Conservation (phyloP, 2,888 invertebrate genomes). For the Melanostoma scalare region DNA sequence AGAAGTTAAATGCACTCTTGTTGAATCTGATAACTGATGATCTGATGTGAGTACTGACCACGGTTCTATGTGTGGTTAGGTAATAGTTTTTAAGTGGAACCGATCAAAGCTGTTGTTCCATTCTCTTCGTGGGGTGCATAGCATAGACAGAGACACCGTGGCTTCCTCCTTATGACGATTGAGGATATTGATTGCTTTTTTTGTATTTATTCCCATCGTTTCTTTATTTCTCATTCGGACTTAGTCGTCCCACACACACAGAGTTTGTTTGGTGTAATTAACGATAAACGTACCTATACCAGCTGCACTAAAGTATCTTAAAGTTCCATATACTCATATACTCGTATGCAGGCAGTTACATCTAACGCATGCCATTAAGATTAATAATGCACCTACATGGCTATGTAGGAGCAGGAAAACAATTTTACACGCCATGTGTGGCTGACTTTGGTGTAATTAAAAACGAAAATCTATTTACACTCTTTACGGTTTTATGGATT, state of each 20-base stretch:
- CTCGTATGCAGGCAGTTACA: background rate
- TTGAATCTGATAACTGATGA: constrained; percentile 3
- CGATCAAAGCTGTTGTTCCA: constrained; percentile 16
- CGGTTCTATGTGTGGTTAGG: constrained; percentile 33
- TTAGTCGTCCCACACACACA: constrained; percentile 44
- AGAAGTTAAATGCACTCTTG: constrained; percentile 51
- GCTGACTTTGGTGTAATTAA: constrained; percentile 27
- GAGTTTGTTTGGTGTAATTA: constrained; percentile 39
- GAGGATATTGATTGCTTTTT: constrained; percentile 47
- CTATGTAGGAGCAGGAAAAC: background rate
- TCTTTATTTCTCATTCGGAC: background rate
- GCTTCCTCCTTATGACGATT: constrained; percentile 15
- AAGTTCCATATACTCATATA: constrained; percentile 6
- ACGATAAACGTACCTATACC: constrained; percentile 35
- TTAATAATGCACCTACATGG: constrained; percentile 9
- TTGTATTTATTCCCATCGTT: background rate
- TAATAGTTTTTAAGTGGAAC: constrained; percentile 61
- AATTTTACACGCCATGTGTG: constrained; percentile 3
- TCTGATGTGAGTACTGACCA: constrained; percentile 37
- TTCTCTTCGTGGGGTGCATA: background rate
- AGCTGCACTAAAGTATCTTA: constrained; percentile 26
- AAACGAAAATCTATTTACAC: constrained; percentile 25
- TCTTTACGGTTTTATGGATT: constrained; percentile 64
- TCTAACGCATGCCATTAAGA: constrained; percentile 1
- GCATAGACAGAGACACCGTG: background rate